Evolutionary conservation across 2,113 vertebrate species (phyloP).

Genomic region (Rostratula benghalensis): DNA sequence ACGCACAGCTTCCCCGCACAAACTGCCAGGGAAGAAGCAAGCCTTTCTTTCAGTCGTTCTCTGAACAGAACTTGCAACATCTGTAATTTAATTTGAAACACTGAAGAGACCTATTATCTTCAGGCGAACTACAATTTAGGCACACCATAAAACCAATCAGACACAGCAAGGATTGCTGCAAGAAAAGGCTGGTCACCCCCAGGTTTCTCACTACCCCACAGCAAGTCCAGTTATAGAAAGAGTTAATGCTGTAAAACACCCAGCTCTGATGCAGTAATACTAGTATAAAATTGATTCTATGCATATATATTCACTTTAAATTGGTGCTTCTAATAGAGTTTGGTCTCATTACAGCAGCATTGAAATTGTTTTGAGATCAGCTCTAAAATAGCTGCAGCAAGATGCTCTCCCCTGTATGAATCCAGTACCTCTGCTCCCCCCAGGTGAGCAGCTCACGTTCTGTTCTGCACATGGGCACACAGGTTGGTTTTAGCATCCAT

Average conservation of each 20-base stretch:
- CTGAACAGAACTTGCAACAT: constrained; percentile 47
- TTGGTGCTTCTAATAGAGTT: neutral
- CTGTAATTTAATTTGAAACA: constrained; percentile 56
- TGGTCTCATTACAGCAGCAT: neutral
- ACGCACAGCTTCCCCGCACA: neutral
- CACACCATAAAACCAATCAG: constrained; percentile 45
- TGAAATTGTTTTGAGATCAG: neutral
- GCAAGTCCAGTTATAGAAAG: neutral
- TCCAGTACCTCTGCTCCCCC: neutral
- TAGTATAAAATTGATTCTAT: neutral
- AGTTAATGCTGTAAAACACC: neutral
- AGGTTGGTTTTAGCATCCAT: neutral
- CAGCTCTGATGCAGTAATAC: neutral
- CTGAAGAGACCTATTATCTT: constrained; percentile 48
- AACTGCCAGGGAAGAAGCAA: neutral
- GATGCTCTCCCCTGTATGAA: neutral
- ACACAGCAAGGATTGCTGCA: neutral
- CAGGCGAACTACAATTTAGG: neutral
- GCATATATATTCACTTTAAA: neutral
- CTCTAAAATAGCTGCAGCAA: neutral
- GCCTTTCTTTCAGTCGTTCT: neutral
- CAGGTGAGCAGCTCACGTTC: neutral
- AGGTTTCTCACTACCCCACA: neutral
- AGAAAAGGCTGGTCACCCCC: neutral
- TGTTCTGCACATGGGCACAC: neutral